Percentiles rank a stretch among this genome's conserved stretches.
Conservation (phyloP, 2,113 vertebrate genomes). For the Dicerorhinus sumatrensis region DNA sequence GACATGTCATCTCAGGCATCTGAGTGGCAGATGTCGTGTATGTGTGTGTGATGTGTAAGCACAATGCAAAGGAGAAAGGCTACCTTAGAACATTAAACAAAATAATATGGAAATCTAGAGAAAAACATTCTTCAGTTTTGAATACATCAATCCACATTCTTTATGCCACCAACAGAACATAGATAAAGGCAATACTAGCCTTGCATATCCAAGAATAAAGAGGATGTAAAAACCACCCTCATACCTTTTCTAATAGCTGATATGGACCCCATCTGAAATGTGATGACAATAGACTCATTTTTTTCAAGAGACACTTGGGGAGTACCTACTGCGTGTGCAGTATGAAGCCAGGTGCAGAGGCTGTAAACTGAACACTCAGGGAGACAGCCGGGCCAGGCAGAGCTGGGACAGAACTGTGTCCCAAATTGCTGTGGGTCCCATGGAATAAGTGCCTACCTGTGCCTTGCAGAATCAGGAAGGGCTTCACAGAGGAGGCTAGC, state of each 20-base stretch:
- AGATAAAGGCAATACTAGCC: background rate
- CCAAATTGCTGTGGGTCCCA: background rate
- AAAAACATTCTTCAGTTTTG: background rate
- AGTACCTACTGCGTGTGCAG: no score
- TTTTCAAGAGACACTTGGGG: background rate
- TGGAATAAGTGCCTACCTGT: background rate
- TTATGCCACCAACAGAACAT: background rate
- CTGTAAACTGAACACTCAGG: fast-evolving
- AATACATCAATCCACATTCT: background rate
- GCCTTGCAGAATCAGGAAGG: background rate
- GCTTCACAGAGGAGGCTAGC: background rate
- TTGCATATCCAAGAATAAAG: background rate
- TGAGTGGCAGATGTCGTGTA: background rate
- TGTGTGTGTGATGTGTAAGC: background rate
- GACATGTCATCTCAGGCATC: background rate
- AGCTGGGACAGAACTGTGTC: background rate
- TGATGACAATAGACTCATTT: background rate
- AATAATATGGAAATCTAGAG: background rate
- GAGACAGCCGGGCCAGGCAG: background rate
- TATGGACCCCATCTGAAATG: background rate
- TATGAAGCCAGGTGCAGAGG: fast-evolving
- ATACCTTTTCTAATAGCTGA: background rate
- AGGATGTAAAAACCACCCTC: background rate
- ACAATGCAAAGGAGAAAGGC: background rate
- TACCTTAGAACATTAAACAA: background rate